Evolutionary conservation across 2,888 invertebrate genomes (phyloP).

Genomic region (Cheilosia vernalis): DNA sequence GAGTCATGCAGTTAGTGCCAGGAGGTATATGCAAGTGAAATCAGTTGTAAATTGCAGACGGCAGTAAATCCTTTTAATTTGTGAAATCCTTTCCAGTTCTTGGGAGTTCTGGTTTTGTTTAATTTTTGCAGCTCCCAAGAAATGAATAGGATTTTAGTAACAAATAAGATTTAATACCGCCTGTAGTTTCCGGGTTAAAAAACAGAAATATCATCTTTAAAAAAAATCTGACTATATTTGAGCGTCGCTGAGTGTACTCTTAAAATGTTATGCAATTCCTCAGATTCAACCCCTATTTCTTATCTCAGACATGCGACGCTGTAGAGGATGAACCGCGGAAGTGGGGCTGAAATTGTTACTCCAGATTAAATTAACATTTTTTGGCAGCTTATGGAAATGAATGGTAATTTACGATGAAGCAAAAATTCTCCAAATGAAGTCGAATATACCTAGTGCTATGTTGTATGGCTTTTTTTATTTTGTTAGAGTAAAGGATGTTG

Average conservation of each 20-base stretch:
- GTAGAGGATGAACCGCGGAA: constrained; percentile 18
- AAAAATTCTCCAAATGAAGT: constrained; percentile 5
- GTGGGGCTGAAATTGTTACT: constrained; percentile 17
- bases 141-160: no score
- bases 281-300: neutral
- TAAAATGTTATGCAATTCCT: neutral
- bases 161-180: no score
- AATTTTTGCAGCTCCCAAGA: no score
- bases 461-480: constrained; percentile 11
- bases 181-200: no score
- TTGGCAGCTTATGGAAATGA: constrained; percentile 54
- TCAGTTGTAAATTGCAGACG: no score
- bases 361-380: constrained; percentile 51
- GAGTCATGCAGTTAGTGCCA: no score
- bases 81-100: no score
- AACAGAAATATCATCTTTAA: no score
- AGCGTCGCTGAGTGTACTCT: neutral
- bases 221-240: no score
- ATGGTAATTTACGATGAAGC: constrained; percentile 38
- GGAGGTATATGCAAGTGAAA: no score
- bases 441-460: constrained; percentile 22
- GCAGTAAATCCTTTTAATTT: no score
- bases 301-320: constrained; percentile 15
- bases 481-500: constrained; percentile 38
- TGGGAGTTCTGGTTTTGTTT: no score